A percentile compares a stretch with the other conserved stretches of the same genome.
These are phyloP conservation scores for Neopipo cinnamomea DNA, from an alignment of 2,113 vertebrate species.

Conservation along the genomic window DNA sequence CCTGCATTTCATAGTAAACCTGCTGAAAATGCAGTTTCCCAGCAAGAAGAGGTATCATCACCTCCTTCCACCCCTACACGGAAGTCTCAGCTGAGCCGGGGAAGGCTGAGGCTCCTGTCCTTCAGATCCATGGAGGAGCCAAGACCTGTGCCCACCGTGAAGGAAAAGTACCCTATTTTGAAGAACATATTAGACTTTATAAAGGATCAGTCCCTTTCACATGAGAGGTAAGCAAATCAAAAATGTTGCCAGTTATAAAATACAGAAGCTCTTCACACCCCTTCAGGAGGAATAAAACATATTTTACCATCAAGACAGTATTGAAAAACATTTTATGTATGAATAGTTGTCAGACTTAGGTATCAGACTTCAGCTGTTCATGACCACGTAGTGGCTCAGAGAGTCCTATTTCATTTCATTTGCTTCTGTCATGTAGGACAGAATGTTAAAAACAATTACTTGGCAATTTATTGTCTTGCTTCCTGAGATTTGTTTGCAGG, in stretches of 20 bases:
- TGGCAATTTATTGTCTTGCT: neutral
- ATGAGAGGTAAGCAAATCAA: constrained; percentile 78
- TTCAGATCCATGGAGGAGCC: constrained; percentile 90
- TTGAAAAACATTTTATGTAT: neutral
- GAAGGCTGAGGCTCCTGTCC: constrained; percentile 91
- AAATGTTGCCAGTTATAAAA: neutral
- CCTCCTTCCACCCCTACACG: constrained; percentile 84
- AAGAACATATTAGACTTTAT: constrained; percentile 89
- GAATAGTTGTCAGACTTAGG: neutral
- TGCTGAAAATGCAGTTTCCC: constrained; percentile 71
- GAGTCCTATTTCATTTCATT: neutral
- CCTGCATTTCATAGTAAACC: constrained; percentile 45
- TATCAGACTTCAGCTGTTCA: neutral
- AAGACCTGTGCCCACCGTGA: constrained; percentile 78
- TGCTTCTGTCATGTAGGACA: neutral
- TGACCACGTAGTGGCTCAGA: neutral
- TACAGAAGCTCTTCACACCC: neutral
- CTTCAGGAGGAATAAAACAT: neutral
- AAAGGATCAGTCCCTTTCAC: constrained; percentile 87
- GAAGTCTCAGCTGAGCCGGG: constrained; percentile 82
- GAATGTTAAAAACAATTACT: neutral
- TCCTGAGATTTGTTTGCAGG: neutral
- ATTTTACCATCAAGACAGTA: neutral
- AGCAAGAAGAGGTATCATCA: constrained; percentile 72
- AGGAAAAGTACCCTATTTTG: constrained; percentile 87